phyloP scores from a whole-genome alignment of 64 coral and sea anemone genomes.

The Stichodactyla helianthus region DNA sequence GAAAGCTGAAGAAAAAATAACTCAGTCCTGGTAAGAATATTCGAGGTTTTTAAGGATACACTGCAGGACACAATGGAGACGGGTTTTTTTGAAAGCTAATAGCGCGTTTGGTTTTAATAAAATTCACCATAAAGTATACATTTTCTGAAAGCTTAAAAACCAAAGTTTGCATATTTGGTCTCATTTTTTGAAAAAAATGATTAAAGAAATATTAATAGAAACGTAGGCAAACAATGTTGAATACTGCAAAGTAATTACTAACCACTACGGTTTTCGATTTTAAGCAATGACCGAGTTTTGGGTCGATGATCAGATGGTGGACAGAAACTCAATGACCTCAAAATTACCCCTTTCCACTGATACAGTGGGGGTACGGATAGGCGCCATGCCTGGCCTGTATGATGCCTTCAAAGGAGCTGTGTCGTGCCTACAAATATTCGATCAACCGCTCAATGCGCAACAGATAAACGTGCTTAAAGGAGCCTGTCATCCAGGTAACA shows the following conservation, averaged over 20 bases:
- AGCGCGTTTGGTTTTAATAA: too few species aligned
- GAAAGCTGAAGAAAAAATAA: too few species aligned
- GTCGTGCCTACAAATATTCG: conserved; percentile 29
- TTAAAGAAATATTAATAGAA: too few species aligned
- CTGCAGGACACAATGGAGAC: too few species aligned
- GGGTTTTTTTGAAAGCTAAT: too few species aligned
- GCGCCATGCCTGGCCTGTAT: not conserved
- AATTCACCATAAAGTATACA: too few species aligned
- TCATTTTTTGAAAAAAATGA: too few species aligned
- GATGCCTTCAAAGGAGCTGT: conserved; percentile 2
- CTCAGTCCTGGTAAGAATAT: too few species aligned
- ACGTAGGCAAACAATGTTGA: too few species aligned
- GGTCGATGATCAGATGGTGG: not conserved
- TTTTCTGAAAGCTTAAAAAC: too few species aligned
- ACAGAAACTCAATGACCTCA: not conserved
- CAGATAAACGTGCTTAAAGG: conserved; percentile 16
- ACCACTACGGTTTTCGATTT: not conserved
- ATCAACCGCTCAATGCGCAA: conserved; percentile 14
- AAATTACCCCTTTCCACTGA: not conserved
- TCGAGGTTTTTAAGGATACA: too few species aligned
- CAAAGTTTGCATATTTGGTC: too few species aligned
- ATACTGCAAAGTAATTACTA: not conserved
- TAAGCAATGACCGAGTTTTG: not conserved
- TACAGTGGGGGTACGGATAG: not conserved
- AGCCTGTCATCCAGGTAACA: conserved; percentile 29